Evolutionary conservation across 2,797 vertebrate species (phyloP).

Genomic region (Cyclopterus lumpus): DNA sequence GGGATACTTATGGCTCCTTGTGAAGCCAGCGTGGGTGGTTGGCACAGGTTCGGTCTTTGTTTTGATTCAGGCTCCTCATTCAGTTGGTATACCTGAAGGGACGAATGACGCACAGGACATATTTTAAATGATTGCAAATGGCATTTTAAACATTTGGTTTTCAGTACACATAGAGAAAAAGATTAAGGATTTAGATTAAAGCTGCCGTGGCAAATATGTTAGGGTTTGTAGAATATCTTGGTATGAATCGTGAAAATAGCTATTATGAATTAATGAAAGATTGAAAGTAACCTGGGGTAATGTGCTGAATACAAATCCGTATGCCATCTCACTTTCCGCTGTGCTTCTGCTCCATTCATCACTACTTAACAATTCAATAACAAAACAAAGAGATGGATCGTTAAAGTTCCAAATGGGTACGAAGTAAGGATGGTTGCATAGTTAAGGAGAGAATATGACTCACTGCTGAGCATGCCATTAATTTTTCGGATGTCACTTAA

Average conservation of each 20-base stretch:
- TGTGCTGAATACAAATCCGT: slow-evolving; percentile 34
- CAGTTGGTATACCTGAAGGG: neutral
- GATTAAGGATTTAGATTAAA: neutral
- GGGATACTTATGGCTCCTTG: neutral
- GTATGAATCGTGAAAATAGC: slow-evolving; percentile 6
- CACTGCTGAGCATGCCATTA: slow-evolving; percentile 30
- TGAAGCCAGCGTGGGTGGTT: neutral
- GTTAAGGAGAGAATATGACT: neutral
- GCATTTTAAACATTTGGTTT: neutral
- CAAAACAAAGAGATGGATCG: slow-evolving; percentile 20
- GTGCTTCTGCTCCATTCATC: slow-evolving; percentile 12
- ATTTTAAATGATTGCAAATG: neutral
- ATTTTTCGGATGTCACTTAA: slow-evolving; percentile 27
- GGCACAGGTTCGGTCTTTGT: slow-evolving; percentile 2
- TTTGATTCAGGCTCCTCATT: neutral
- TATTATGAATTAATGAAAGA: slow-evolving; percentile 20
- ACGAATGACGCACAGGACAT: neutral
- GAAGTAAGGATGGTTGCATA: neutral
- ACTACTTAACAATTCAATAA: slow-evolving; percentile 15
- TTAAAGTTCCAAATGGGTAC: slow-evolving; percentile 4
- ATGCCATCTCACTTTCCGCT: slow-evolving; percentile 17
- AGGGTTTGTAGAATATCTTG: neutral
- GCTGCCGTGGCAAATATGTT: neutral
- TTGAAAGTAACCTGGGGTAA: slow-evolving; percentile 10
- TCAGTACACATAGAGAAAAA: neutral